These are phyloP conservation scores for Chalcis sispes DNA, from an alignment of 2,888 invertebrate genomes.

Conservation along the genomic window DNA sequence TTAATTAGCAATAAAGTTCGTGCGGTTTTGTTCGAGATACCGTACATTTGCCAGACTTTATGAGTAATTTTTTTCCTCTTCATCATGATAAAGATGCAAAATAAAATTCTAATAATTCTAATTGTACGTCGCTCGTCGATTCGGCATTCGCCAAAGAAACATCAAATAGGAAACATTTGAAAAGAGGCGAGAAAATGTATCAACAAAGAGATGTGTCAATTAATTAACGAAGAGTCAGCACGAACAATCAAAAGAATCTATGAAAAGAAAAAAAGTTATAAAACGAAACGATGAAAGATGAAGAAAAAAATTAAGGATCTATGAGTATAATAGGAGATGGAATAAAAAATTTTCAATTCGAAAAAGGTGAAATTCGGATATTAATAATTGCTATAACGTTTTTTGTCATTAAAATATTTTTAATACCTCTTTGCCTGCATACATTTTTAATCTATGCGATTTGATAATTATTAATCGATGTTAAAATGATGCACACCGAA, in stretches of 20 bases:
- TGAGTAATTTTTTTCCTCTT: not conserved
- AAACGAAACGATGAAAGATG: not conserved
- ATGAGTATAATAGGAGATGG: no score
- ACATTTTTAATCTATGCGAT: no score
- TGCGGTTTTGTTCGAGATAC: not conserved
- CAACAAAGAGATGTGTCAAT: not conserved
- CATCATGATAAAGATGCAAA: not conserved
- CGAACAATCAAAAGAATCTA: not conserved
- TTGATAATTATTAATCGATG: no score
- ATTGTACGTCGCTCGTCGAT: not conserved
- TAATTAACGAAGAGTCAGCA: not conserved
- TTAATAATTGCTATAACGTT: no score
- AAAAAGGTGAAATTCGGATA: no score
- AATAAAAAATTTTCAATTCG: no score
- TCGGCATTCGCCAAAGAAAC: not conserved
- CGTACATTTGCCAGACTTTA: not conserved
- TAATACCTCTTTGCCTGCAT: no score
- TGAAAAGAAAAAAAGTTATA: not conserved
- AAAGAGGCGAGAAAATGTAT: not conserved
- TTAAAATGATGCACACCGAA: no score
- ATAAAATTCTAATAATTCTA: no score
- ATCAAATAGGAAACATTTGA: not conserved
- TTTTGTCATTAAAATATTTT: no score
- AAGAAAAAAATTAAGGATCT: not conserved
- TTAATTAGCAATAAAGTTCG: not conserved